Base-by-base conservation (phyloP, 2,113 vertebrate genomes). In the Ophiodon elongatus region DNA sequence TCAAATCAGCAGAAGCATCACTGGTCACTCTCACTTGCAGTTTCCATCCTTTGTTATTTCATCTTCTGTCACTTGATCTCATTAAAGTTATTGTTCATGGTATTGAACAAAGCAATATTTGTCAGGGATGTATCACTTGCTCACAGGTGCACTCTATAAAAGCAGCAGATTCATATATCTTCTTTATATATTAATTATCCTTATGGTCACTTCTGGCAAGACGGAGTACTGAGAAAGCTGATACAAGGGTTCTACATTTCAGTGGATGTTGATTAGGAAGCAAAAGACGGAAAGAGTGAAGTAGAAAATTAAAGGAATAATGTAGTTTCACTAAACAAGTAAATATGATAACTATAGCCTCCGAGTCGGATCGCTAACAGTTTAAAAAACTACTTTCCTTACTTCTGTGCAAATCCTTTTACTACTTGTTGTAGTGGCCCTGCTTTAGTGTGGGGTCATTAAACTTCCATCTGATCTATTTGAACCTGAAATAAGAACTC, bases 401-500 rank as follows among this genome's bases (percentile, higher is more conserved):
- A 45, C 21, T 39, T 67, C 39, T 70, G 60, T 50, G 15, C 35
- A 43, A 56, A 6, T 75, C 2, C 21, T 50, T 63, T 33, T 11
- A 57, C 14, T 14, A 17, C 21, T 43, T 70, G 43, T 56, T 31
- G 52, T n/a, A 41, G 62, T 8, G n/a, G 41, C 41, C 33, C 37
- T 8, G 4, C 63, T 84, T 80, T 5, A 17, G 79, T 29, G 25
- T 23, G 56, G 41, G 15, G 75, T 89, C 74, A 80, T 89, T 86
- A 67, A 47, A 85, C 79, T 76, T 77, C 19, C 74, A 52, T 29
- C 66, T 78, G 63, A 81, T 83, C 77, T 71, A 70, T 84, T 85
- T 89, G 77, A 87, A 86, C 86, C 84, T 74, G 71, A 86, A 79
- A 74, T 59, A 70, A 66, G 76, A 76, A 63, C 29, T 33, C 47